Evolutionary conservation across 1,140 invertebrate species (phyloP).

Genomic region (Hestina assimilis): DNA sequence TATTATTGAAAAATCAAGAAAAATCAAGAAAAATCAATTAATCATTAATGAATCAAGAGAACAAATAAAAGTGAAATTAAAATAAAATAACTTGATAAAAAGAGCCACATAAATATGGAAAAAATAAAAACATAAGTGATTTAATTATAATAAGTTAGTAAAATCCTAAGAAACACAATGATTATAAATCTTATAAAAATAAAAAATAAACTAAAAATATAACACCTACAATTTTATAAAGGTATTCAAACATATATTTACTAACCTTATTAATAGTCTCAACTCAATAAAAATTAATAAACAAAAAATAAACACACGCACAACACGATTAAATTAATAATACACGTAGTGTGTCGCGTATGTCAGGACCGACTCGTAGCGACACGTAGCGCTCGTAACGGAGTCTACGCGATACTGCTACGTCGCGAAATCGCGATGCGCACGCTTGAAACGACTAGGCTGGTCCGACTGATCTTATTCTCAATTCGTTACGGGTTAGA

Average conservation of each 20-base stretch:
- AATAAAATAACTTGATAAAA: too few relatives aligned
- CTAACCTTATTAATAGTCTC: neutral
- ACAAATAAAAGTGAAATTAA: too few relatives aligned
- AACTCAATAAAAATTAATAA: neutral
- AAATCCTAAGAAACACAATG: too few relatives aligned
- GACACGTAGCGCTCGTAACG: constrained; percentile 49
- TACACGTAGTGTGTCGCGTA: constrained; percentile 30
- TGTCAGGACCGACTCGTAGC: constrained; percentile 32
- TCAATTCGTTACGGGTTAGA: constrained; percentile 30
- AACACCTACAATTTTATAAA: neutral
- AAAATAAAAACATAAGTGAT: too few relatives aligned
- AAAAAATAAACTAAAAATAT: too few relatives aligned
- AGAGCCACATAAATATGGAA: too few relatives aligned
- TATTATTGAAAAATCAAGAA: too few relatives aligned
- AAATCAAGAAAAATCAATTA: neutral
- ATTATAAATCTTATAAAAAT: too few relatives aligned
- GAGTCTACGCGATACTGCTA: constrained; percentile 58
- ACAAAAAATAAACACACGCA: constrained; percentile 18
- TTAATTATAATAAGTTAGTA: too few relatives aligned
- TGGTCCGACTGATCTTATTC: constrained; percentile 29
- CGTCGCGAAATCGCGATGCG: constrained; percentile 26
- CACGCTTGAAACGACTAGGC: constrained; percentile 24
- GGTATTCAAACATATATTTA: neutral
- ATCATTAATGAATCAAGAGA: neutral
- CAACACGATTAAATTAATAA: constrained; percentile 17